Evolutionary conservation across 1,140 invertebrate genomes (phyloP).

Genomic region (Aphidius gifuensis): DNA sequence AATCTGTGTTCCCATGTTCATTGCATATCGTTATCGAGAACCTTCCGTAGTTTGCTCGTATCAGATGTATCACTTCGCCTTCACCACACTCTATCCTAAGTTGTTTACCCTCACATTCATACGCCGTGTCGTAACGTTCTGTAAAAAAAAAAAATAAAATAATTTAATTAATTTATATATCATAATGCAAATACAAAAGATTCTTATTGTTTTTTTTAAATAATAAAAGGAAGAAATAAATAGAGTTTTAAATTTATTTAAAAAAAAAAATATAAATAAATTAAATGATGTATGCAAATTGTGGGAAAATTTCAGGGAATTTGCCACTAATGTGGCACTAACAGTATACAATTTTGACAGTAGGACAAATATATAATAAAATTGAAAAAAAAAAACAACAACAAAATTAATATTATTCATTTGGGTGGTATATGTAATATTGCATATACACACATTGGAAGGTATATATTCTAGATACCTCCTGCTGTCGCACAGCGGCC

Average conservation of each 20-base stretch:
- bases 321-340: slow-evolving; percentile 25
- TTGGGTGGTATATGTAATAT: slow-evolving; percentile 1
- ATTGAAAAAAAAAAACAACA: not conserved
- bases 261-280: not conserved
- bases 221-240: slow-evolving; percentile 1
- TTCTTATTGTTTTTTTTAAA: too few species aligned
- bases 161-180: slow-evolving; percentile 7
- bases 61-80: slow-evolving; percentile 84
- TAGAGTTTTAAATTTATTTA: not conserved
- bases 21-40: slow-evolving; percentile 96
- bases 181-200: slow-evolving; percentile 13
- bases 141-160: slow-evolving; percentile 45
- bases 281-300: slow-evolving; percentile 14
- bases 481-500: slow-evolving; percentile 46
- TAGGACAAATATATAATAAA: slow-evolving; percentile 20
- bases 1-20: slow-evolving; percentile 92
- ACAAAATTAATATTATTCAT: not conserved
- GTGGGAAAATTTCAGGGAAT: slow-evolving; percentile 17
- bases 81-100: slow-evolving; percentile 84
- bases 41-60: slow-evolving; percentile 91
- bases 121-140: slow-evolving; percentile 84
- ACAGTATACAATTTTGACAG: slow-evolving; percentile 10
- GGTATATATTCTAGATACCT: slow-evolving; percentile 40
- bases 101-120: slow-evolving; percentile 90
- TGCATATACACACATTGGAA: slow-evolving; percentile 40